These are phyloP conservation scores for Catostomus latipinnis DNA, from an alignment of 2,797 vertebrate genomes.

Conservation along the genomic window DNA sequence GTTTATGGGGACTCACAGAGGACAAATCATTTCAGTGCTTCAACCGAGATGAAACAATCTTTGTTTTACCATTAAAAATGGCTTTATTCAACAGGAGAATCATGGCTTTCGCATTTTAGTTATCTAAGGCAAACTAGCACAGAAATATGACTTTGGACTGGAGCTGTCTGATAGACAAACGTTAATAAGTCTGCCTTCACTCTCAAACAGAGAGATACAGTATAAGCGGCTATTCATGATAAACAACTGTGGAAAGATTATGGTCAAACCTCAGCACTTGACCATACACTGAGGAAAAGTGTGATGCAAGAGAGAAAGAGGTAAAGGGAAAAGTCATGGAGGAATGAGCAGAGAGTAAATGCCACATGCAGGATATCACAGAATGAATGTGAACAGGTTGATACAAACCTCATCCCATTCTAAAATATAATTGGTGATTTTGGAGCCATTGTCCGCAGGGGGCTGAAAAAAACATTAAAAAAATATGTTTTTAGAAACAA, in stretches of 20 bases:
- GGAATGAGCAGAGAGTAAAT: not conserved
- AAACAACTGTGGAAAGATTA: too few relatives aligned
- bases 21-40: not conserved
- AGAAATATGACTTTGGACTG: not conserved
- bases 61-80: too few relatives aligned
- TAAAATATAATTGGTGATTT: slow-evolving; percentile 88
- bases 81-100: not conserved
- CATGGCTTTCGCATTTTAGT: not conserved
- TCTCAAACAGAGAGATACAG: too few relatives aligned
- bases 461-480: slow-evolving; percentile 68
- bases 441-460: slow-evolving; percentile 87
- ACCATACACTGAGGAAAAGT: not conserved
- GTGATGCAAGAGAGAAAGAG: not conserved
- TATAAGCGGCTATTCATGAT: too few relatives aligned
- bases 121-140: too few relatives aligned
- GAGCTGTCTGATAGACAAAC: too few relatives aligned
- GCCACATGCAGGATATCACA: not conserved
- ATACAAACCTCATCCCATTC: slow-evolving; percentile 88
- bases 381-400: not conserved
- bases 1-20: not conserved
- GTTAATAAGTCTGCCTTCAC: too few relatives aligned
- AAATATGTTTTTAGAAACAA: not conserved
- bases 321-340: too few relatives aligned
- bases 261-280: too few relatives aligned
- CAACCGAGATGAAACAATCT: not conserved